Conservation (phyloP, 2,113 vertebrate species). For the Acrocephalus kingi region DNA sequence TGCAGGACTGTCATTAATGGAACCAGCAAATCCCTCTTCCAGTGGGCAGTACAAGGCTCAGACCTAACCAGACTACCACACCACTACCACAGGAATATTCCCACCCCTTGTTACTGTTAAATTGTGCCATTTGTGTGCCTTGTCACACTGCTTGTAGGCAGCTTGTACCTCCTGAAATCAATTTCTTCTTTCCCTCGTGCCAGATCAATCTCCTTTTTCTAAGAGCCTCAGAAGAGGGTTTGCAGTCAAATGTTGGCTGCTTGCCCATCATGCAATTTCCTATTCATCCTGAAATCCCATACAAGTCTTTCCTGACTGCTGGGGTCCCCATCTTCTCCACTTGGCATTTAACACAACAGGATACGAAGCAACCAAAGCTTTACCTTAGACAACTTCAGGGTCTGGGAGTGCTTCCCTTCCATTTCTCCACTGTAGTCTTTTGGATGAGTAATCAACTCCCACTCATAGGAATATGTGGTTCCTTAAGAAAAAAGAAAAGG, state of each 20-base stretch:
- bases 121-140: background rate
- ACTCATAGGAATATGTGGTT: slow-evolving; percentile 86
- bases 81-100: background rate
- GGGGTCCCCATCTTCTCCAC: background rate
- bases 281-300: background rate
- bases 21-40: background rate
- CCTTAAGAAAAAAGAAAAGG: slow-evolving; percentile 72
- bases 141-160: background rate
- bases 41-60: background rate
- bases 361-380: background rate
- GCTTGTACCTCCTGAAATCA: background rate
- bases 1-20: background rate
- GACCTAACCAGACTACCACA: background rate
- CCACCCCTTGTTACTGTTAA: background rate
- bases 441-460: slow-evolving; percentile 92
- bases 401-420: slow-evolving; percentile 86
- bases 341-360: background rate
- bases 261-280: slow-evolving; percentile 27
- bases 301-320: background rate
- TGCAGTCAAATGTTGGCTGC: background rate
- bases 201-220: slow-evolving; percentile 17
- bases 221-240: background rate
- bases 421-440: slow-evolving; percentile 93
- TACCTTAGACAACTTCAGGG: slow-evolving; percentile 92
- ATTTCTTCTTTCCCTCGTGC: background rate